Conservation (phyloP, 2,797 vertebrate genomes). For the Sphenopsis melanotis region DNA sequence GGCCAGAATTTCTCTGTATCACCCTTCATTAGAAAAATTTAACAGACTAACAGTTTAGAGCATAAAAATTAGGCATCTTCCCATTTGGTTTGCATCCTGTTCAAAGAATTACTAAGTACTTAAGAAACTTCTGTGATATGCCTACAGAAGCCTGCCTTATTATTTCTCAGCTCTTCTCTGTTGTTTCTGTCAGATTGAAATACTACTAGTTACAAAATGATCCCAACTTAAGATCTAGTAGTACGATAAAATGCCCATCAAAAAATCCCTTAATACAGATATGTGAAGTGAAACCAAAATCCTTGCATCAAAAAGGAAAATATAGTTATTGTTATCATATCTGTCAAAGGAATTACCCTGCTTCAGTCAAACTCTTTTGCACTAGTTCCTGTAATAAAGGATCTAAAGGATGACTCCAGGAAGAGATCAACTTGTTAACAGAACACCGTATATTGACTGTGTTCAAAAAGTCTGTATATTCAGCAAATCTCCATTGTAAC, state of each 20-base stretch:
- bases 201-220: neutral
- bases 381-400: slow-evolving; percentile 49
- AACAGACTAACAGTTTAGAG: neutral
- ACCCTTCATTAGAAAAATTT: neutral
- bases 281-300: slow-evolving; percentile 15
- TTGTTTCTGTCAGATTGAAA: neutral
- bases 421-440: slow-evolving; percentile 63
- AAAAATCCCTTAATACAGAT: slow-evolving; percentile 14
- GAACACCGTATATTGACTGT: slow-evolving; percentile 22
- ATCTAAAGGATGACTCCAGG: slow-evolving; percentile 48
- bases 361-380: slow-evolving; percentile 46
- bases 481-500: slow-evolving; percentile 46
- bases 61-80: neutral
- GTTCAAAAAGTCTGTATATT: slow-evolving; percentile 57
- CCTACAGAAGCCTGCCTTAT: neutral
- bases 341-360: slow-evolving; percentile 23
- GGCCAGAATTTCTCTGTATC: neutral
- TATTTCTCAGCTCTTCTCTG: neutral
- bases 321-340: slow-evolving; percentile 41
- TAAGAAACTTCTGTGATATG: neutral
- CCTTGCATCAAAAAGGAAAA: slow-evolving; percentile 10
- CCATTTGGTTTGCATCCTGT: neutral
- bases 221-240: neutral
- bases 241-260: neutral
- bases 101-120: neutral